Conservation (phyloP, 2,113 vertebrate species). For the Bujurquina vittata region DNA sequence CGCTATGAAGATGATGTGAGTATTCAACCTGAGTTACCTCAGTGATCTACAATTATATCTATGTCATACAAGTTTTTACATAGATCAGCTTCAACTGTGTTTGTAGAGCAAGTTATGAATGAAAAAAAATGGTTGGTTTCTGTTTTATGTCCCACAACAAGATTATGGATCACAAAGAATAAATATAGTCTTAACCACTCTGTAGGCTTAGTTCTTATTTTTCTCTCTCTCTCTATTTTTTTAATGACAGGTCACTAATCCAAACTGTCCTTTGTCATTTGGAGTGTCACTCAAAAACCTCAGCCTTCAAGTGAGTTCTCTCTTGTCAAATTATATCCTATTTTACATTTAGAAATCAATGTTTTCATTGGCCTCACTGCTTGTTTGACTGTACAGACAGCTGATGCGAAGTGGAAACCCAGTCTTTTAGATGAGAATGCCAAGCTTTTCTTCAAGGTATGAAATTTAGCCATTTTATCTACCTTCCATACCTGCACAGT, state of each 20-base stretch:
- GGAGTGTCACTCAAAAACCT: conserved; percentile 96
- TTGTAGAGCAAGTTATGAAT: background rate
- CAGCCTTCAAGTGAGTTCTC: conserved; percentile 90
- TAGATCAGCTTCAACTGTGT: background rate
- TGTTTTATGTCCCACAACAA: background rate
- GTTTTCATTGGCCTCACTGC: background rate
- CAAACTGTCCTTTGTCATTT: conserved; percentile 89
- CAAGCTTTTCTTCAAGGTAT: conserved; percentile 95
- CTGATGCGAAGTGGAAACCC: conserved; percentile 92
- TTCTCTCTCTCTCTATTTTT: background rate
- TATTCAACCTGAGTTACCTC: conserved; percentile 59
- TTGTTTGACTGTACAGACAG: conserved; percentile 83
- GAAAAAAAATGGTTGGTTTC: background rate
- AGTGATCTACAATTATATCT: background rate
- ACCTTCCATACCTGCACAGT: background rate
- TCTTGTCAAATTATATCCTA: background rate
- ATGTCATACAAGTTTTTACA: background rate
- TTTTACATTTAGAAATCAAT: background rate
- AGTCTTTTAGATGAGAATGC: conserved; percentile 91
- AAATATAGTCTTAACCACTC: background rate
- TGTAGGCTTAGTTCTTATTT: background rate
- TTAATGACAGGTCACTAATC: conserved; percentile 89
- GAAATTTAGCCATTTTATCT: background rate
- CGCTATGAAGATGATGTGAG: conserved; percentile 98
- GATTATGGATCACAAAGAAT: too few relatives aligned